Base-by-base conservation (phyloP, 2,113 vertebrate species). In the Macheiramphus alcinus region DNA sequence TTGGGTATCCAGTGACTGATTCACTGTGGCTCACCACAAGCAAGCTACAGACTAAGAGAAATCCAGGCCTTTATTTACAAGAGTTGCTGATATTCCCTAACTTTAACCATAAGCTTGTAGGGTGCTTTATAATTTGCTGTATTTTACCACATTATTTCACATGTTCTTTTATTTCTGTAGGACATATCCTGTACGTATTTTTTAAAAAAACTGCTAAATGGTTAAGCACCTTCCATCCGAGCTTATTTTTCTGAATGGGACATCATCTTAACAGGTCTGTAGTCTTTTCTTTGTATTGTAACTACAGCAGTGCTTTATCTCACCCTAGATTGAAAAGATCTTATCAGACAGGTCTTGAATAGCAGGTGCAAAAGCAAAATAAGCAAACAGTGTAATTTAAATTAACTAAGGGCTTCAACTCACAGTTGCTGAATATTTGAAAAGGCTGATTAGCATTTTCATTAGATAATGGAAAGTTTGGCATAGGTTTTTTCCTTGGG, bases 401-500 rank as follows among this genome's bases (percentile, higher is more conserved):
- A 80, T 78, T 81, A 89, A 63, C 42, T 74, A 10, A 75, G 29
- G 23, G 13, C 47, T 71, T 91, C n/a, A 79, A 1, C 42, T 74
- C 55, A 32, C 0, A 31, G 2, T 67, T 72, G 52, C 43, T 89
- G 61, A 82, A 61, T 93, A 56, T 85, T 93, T 91, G 67, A 85
- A 71, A 61, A 71, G 32, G 38, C 27, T 50, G 15, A 92, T 82
- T 38, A 93, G 7, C 16, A 32, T 85, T 94, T 79, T 66, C 65
- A n/a, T 73, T 85, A 90, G 26, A 26, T 71, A 78, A 67, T 67
- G 65, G 88, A 66, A 68, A 89, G 25, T 80, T 86, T 65, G 65
- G 34, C 27, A 15, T 78, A 36, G 50, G 20, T 43, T 83, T 91
- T 91, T 88, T 73, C 25, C 42, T 65, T 56, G 9, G 34, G 45